Evolutionary conservation across 2,888 invertebrate genomes (phyloP).

Genomic region (Apamea crenata): DNA sequence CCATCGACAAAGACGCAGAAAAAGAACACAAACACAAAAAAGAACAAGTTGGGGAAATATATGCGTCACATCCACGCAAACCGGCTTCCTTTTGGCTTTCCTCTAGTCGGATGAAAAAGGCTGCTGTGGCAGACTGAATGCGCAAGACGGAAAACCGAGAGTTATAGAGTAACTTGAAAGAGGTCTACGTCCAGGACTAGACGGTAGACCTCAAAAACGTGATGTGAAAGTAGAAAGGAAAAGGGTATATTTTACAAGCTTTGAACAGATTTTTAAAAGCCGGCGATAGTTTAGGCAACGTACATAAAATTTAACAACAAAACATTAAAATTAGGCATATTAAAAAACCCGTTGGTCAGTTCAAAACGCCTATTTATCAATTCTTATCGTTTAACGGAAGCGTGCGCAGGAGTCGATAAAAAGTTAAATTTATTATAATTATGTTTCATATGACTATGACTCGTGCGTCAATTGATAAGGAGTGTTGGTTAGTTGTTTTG

Average conservation of each 20-base stretch:
- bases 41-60: no score
- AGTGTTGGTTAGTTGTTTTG: neutral
- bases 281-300: neutral
- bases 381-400: conserved; percentile 57
- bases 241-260: neutral
- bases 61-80: no score
- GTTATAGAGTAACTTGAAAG: neutral
- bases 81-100: neutral
- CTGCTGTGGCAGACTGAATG: neutral
- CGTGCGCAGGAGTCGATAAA: conserved; percentile 54
- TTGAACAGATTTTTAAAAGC: neutral
- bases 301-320: neutral
- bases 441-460: conserved; percentile 25
- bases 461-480: conserved; percentile 55
- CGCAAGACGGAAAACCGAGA: neutral
- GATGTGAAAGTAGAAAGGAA: neutral
- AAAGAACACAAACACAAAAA: no score
- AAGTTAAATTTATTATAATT: conserved; percentile 55
- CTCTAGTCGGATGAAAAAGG: neutral
- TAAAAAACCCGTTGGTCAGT: conserved; percentile 20
- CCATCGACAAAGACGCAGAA: no score
- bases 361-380: conserved; percentile 38
- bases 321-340: neutral
- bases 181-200: neutral
- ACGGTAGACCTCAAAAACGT: neutral